Base-by-base conservation (phyloP, 1,140 invertebrate genomes). In the Uloborus diversus region DNA sequence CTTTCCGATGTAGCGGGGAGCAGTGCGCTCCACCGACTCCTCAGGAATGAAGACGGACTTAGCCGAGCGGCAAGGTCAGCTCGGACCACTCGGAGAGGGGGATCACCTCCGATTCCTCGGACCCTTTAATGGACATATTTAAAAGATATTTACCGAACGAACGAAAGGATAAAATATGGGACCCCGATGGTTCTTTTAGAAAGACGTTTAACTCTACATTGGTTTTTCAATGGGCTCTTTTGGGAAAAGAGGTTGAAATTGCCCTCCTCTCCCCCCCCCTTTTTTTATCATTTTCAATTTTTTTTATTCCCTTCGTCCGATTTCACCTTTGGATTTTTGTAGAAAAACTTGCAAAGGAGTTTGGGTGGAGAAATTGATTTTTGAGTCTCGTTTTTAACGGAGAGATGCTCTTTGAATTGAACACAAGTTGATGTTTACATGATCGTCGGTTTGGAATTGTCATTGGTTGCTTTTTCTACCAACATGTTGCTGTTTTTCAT, bases 41-140 rank as follows among this genome's bases (percentile, higher is more conserved):
- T 11, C 25, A 64, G 42, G 71, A 73, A 73, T 73, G 69, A 62
- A 75, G 71, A 64, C 57, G 71, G 49, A 53, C 28, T 61, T 57
- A 75, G n/a, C 37, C 37, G 37, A 33, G 71, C 59, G 57, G 71
- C 42, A 75, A 75, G 71, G 71, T 75, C 71, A 64, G 59, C 32
- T 27, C 42, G 42, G n/a, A 33, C 25, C 32, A 59, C 56, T 30
- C 32, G 68, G 28, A 49, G 42, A 27, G 57, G 42, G 28, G 61
- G 57, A 56, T 33, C 30, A 33, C 33, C 37, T 20, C 51, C 47
- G 33, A 71, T 59, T 59, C 25, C 51, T 59, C 53, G 71, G 71
- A 70, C 42, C 71, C n/a, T 75, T 64, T 64, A 75, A 75, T 75
- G 71, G 71, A 75, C 71, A 75, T 75, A 75, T 75, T 75, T 75